These are phyloP conservation scores for Amphipyra tragopoginis DNA, from an alignment of 2,888 invertebrate species.

Conservation along the genomic window DNA sequence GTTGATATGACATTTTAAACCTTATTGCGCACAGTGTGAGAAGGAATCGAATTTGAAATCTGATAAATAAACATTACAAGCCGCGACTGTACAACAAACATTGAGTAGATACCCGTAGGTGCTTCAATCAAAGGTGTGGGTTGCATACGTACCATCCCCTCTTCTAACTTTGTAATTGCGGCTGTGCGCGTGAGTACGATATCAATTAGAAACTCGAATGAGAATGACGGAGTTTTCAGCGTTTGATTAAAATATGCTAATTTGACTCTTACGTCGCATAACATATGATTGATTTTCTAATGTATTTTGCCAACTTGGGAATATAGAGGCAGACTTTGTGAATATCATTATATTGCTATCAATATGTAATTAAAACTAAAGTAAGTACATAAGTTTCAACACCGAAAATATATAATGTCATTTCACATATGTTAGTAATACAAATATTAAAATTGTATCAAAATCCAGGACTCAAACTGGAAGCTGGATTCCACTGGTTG, in stretches of 20 bases:
- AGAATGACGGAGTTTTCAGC: conserved; percentile 46
- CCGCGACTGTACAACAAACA: conserved; percentile 1
- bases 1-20: too few species aligned
- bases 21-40: too few species aligned
- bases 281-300: conserved; percentile 44
- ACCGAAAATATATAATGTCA: too few species aligned
- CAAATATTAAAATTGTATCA: too few species aligned
- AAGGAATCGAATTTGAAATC: too few species aligned
- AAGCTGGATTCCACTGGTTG: too few species aligned
- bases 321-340: conserved; percentile 23
- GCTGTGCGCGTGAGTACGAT: conserved; percentile 26
- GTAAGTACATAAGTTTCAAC: too few species aligned
- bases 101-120: conserved; percentile 14
- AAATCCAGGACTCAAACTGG: too few species aligned
- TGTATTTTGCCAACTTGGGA: conserved; percentile 30
- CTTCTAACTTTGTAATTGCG: conserved; percentile 42
- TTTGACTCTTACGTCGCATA: conserved; percentile 30
- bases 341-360: conserved; percentile 1
- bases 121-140: conserved; percentile 27
- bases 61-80: too few species aligned
- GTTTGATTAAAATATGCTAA: conserved; percentile 55
- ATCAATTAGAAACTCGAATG: conserved; percentile 48
- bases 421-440: too few species aligned
- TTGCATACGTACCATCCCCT: conserved; percentile 38
- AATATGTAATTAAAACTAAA: too few species aligned